These are phyloP conservation scores for Myzus persicae DNA, from an alignment of 1,140 invertebrate genomes.

Conservation along the genomic window DNA sequence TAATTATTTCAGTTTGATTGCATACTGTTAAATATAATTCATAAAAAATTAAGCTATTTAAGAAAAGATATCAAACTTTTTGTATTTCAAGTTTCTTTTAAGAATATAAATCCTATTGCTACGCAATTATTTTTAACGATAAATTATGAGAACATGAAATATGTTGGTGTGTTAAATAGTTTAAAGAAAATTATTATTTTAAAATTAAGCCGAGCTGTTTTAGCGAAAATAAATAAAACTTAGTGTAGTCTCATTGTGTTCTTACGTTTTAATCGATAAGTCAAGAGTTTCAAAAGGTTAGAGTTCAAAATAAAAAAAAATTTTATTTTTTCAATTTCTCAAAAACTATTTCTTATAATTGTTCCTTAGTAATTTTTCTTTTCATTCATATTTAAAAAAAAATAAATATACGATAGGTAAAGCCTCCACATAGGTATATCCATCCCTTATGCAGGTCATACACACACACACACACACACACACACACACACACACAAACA, in stretches of 20 bases:
- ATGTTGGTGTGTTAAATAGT: neutral
- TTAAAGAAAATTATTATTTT: neutral
- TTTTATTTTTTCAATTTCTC: neutral
- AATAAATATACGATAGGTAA: neutral
- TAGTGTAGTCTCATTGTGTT: neutral
- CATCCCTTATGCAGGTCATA: neutral
- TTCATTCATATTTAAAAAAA: neutral
- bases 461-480: neutral
- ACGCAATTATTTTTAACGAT: neutral
- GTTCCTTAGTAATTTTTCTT: neutral
- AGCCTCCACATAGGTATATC: neutral
- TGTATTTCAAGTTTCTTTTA: neutral
- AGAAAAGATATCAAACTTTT: neutral
- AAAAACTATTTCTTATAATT: neutral
- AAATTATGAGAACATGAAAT: neutral
- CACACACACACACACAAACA: neutral
- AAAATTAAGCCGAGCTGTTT: neutral
- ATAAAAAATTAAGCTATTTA: neutral
- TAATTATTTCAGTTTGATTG: neutral
- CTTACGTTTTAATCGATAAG: neutral
- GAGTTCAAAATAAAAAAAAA: neutral
- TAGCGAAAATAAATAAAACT: neutral
- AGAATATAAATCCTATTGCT: no score
- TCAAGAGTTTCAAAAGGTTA: neutral
- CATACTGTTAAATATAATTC: neutral